Percentiles rank a stretch among this genome's conserved stretches.
These are phyloP conservation scores for Todiramphus saurophagus DNA, from an alignment of 2,113 vertebrate species.

Conservation along the genomic window DNA sequence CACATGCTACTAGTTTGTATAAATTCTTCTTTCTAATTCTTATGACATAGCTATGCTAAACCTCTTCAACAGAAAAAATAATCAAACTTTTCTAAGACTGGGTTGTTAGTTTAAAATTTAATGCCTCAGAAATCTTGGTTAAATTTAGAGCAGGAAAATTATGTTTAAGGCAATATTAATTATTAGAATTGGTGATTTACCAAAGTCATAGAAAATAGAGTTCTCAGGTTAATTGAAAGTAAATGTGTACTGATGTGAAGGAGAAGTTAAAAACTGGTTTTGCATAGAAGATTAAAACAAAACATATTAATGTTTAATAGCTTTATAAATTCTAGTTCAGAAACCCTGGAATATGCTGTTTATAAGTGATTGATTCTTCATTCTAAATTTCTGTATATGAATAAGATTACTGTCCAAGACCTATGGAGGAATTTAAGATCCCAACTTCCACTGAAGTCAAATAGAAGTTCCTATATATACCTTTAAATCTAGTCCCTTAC, in stretches of 20 bases:
- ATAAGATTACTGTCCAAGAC: neutral
- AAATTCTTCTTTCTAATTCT: neutral
- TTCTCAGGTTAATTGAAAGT: slow-evolving; percentile 9
- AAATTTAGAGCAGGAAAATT: neutral
- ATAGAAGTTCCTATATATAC: neutral
- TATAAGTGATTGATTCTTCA: neutral
- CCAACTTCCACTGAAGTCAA: neutral
- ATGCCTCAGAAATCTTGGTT: neutral
- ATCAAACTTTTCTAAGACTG: neutral
- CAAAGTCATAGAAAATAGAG: neutral
- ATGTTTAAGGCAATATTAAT: neutral
- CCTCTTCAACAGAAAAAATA: neutral
- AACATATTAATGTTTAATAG: neutral
- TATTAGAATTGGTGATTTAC: neutral
- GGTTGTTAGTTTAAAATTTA: neutral
- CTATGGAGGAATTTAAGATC: neutral
- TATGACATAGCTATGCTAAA: neutral
- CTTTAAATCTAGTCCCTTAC: neutral
- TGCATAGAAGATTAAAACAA: neutral
- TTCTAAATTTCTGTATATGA: neutral
- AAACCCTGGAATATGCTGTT: neutral
- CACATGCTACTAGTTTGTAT: neutral
- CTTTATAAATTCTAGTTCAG: neutral
- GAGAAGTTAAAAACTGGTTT: neutral
- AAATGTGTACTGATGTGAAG: neutral